Base-by-base conservation (phyloP, 2,113 vertebrate species). In the Columbina picui region DNA sequence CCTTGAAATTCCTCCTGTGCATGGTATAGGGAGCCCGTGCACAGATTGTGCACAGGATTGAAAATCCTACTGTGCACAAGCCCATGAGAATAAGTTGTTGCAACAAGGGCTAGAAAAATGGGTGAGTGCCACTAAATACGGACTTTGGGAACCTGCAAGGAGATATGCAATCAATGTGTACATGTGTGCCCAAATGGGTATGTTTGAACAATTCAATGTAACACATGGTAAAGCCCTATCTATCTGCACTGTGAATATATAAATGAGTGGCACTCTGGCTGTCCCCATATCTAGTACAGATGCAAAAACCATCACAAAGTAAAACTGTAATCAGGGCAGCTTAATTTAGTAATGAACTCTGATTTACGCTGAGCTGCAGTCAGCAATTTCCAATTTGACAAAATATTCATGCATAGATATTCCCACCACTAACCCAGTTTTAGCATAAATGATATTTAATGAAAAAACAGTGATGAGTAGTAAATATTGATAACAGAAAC, bases 361-460 rank as follows among this genome's bases (percentile, higher is more conserved):
- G 86, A 94, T 95, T 91, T 97, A 69, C 87, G 79, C 65, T 53
- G 81, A 91, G 61, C 50, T 69, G 32, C 41, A 80, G 74, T 87
- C 74, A 95, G 87, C 84, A 91, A 69, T 87, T 96, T 95, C 59
- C 78, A 94, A 87, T 95, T 93, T 94, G 78, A 93, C 87, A 94
- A 94, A 89, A 96, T 94, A 93, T 79, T 87, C 25, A 50, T 79
- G 61, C 43, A 41, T 9, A 90, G 67, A 89, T 85, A 41, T 93
- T 89, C 82, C 75, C 92, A 84, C 38, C 79, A 68, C 43, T 94
- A 96, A 81, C 43, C 32, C 13, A 81, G 23, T 84, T 94, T 86
- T 61, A 88, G 23, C 19, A 92, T 49, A 93, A 95, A 81, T 49
- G 56, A 30, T 86, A 83, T 74, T 81, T 96, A 92, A 92, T 93